Conservation (phyloP, 2,113 vertebrate species). For the Siphamia tubifer region DNA sequence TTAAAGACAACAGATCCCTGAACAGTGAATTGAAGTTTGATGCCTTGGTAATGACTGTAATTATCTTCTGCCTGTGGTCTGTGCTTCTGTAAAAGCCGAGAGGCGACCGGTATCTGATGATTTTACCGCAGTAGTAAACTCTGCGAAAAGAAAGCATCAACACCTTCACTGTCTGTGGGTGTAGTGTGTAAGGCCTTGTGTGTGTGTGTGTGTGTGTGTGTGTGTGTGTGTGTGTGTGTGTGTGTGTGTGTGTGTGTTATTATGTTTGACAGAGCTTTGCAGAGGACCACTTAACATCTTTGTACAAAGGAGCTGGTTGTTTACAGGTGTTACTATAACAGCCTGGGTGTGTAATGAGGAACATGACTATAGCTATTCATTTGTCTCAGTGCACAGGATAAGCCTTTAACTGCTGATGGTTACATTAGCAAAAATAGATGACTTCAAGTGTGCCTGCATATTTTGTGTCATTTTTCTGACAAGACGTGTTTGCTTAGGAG, state of each 20-base stretch:
- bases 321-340: conserved; percentile 32
- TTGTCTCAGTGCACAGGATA: conserved; percentile 3
- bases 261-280: conserved; percentile 15
- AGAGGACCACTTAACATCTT: conserved; percentile 26
- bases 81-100: conserved; percentile 3
- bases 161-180: not conserved
- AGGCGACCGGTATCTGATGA: conserved; percentile 1
- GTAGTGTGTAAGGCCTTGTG: not conserved
- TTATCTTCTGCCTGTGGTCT: conserved; percentile 22
- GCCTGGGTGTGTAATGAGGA: conserved; percentile 7
- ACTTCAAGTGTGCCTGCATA: not conserved
- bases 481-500: not conserved
- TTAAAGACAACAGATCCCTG: not conserved
- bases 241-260: conserved; percentile 1
- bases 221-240: not conserved
- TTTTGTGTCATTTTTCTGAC: not conserved
- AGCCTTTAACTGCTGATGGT: conserved; percentile 6
- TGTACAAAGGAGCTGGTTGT: conserved; percentile 21
- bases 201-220: not conserved
- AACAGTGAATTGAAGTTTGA: conserved; percentile 3
- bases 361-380: conserved; percentile 4
- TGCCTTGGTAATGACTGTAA: conserved; percentile 35
- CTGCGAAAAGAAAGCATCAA: conserved; percentile 1
- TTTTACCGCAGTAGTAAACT: conserved; percentile 24
- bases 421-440: conserved; percentile 22